Percentiles rank a stretch among this genome's conserved stretches.
These are phyloP conservation scores for Myxocyprinus asiaticus DNA, from an alignment of 2,113 vertebrate genomes.

Conservation along the genomic window DNA sequence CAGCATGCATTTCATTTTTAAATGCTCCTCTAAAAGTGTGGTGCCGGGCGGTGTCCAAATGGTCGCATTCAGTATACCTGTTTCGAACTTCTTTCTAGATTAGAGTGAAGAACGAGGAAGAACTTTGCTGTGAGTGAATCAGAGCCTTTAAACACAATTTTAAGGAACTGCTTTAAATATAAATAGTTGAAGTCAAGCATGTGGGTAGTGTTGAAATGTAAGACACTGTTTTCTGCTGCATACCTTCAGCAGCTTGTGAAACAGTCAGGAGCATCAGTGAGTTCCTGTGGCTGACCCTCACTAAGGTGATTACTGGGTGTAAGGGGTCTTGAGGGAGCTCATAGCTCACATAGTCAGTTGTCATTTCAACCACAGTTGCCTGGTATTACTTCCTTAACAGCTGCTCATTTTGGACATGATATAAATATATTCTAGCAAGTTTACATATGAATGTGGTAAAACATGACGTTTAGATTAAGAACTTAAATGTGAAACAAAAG, in stretches of 20 bases:
- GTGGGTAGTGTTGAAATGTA: slow-evolving; percentile 42
- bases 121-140: no score
- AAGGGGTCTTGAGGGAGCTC: slow-evolving; percentile 15
- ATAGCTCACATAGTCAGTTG: slow-evolving; percentile 20
- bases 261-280: slow-evolving; percentile 23
- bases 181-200: slow-evolving; percentile 21
- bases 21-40: no score
- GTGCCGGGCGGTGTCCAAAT: no score
- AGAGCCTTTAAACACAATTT: no score
- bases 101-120: no score
- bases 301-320: slow-evolving; percentile 36
- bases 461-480: not conserved
- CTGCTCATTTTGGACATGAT: not conserved
- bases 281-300: slow-evolving; percentile 28
- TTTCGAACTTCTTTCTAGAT: no score
- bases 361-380: slow-evolving; percentile 6
- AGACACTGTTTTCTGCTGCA: slow-evolving; percentile 59
- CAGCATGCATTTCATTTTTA: no score
- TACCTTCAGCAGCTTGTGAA: slow-evolving; percentile 42
- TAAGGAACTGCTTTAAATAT: not conserved
- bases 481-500: not conserved
- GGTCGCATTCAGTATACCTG: no score
- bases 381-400: slow-evolving; percentile 5
- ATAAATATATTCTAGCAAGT: not conserved
- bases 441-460: slow-evolving; percentile 17